Conservation (phyloP, 2,113 vertebrate species). For the Taxidea taxus region DNA sequence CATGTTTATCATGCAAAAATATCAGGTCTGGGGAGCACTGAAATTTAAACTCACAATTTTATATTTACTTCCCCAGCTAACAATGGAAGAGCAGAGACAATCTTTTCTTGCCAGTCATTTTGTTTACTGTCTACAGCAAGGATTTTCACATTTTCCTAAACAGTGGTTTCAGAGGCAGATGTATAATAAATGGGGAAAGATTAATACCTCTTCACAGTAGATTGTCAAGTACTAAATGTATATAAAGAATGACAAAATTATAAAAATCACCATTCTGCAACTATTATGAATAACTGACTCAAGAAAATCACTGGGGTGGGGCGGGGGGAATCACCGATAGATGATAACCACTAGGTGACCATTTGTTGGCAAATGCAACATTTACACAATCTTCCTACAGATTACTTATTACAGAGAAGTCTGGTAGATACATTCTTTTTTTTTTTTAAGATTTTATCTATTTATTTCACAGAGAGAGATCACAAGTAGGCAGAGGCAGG, state of each 20-base stretch:
- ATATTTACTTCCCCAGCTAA: not conserved
- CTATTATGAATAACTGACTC: not conserved
- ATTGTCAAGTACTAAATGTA: not conserved
- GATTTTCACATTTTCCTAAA: not conserved
- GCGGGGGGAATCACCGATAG: not conserved
- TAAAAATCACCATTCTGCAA: not conserved
- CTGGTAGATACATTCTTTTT: not conserved
- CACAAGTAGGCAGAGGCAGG: too few species aligned
- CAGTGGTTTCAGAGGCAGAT: not conserved
- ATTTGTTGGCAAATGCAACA: not conserved
- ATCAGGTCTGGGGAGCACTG: not conserved
- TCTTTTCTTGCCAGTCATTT: not conserved
- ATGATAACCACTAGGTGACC: not conserved
- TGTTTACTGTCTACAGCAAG: not conserved
- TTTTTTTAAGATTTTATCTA: too few species aligned
- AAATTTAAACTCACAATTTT: slow-evolving; percentile 10
- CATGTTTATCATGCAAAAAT: not conserved
- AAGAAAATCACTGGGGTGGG: not conserved
- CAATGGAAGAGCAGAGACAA: not conserved
- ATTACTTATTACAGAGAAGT: slow-evolving; percentile 15
- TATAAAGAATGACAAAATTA: not conserved
- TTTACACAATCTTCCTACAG: not conserved
- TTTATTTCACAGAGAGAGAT: too few species aligned
- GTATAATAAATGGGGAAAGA: not conserved
- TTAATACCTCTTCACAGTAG: not conserved